Base-by-base conservation (phyloP, 2,113 vertebrate genomes). In the Macheiramphus alcinus region DNA sequence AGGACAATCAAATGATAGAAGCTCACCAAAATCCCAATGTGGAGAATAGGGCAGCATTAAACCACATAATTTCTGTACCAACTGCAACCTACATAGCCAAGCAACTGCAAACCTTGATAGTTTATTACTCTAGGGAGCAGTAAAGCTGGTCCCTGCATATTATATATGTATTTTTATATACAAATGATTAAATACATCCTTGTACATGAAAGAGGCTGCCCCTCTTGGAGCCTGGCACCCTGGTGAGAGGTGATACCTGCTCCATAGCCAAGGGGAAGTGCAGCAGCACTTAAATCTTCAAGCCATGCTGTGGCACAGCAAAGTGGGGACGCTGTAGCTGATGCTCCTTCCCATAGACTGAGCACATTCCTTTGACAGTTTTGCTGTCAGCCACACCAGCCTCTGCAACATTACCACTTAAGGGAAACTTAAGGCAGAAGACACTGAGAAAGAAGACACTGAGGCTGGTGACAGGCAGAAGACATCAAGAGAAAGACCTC, bases 251-350 rank as follows among this genome's bases (percentile, higher is more conserved):
- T 4, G 1, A 25, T 21, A 53, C 22, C 61, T 9, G 53, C 40
- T 42, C 31, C 38, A 26, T 1, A n/a, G 14, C 42, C 16, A 29
- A 45, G 14, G 11, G 21, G 2, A 50, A 53, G 16, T 17, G 48
- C 47, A 50, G 67, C 92, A 83, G 76, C 58, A 80, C 26, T 11
- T 10, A 22, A 26, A 22, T 34, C 62, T 50, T 40, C 17, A 16
- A 21, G n/a, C 53, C 23, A 12, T 6, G 12, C 36, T 58, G 59
- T 10, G 23, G 31, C 32, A 55, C 38, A 61, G 58, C 4, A 0
- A 65, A 36, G 34, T 1, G 6, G 13, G 40, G n/a, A 47, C 0
- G 1, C 43, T 36, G 26, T 4, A 27, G 15, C 32, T 50, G 34
- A 15, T 79, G 32, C 36, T 82, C 66, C n/a, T 81, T 34, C 40